These are phyloP conservation scores for Leuciscus idus DNA, from an alignment of 2,113 vertebrate genomes.

Conservation along the genomic window DNA sequence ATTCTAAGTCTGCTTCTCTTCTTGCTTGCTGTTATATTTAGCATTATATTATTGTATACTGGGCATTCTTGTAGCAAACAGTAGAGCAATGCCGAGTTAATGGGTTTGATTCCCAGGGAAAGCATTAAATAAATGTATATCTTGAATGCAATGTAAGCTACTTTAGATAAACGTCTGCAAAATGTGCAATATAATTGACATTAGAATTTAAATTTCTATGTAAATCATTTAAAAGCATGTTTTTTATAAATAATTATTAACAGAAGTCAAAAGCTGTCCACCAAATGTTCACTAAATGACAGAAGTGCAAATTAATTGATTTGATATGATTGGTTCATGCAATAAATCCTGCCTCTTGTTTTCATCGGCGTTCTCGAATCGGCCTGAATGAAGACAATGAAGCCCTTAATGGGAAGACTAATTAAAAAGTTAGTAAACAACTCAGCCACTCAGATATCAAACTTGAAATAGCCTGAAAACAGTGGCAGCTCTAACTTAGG, in stretches of 20 bases:
- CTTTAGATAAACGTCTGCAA: not conserved
- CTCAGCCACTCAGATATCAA: no score
- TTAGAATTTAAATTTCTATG: not conserved
- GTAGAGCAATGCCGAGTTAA: not conserved
- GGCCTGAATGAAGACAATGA: no score
- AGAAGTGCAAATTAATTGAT: constrained; percentile 46
- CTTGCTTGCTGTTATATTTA: not conserved
- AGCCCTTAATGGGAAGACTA: no score
- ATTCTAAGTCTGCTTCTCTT: not conserved
- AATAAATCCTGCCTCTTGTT: no score
- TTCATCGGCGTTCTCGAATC: no score
- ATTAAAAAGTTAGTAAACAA: no score
- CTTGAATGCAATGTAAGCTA: not conserved
- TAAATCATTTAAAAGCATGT: constrained; percentile 63
- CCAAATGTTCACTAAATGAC: constrained; percentile 59
- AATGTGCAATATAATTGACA: not conserved
- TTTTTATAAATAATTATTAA: constrained; percentile 78
- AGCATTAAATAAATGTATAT: not conserved
- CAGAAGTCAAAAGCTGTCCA: constrained; percentile 72
- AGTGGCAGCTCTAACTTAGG: no score
- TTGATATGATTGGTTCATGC: no score
- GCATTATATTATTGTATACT: not conserved
- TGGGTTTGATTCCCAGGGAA: not conserved
- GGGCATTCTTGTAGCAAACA: not conserved
- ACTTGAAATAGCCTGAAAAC: no score